Base-by-base conservation (phyloP, 2,888 invertebrate species). In the Cyrtodaria siliqua region DNA sequence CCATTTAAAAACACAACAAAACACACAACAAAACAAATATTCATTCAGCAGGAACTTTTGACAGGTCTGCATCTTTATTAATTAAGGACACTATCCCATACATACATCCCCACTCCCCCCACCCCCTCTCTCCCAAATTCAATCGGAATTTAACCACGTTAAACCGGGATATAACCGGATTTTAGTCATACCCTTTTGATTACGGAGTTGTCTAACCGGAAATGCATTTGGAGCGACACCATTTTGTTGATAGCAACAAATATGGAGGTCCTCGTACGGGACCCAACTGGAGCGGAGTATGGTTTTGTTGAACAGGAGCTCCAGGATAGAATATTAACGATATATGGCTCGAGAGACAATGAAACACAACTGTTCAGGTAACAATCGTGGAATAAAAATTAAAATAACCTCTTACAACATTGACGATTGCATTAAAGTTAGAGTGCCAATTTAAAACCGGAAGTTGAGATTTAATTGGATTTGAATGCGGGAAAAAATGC, bases 291-390 rank as follows among this genome's bases (percentile, higher is more conserved):
- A 40, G 68, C 67, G 24, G 86, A 85, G 59, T 87, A 86, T 68
- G 66, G 79, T 16, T 67, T 75, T 18, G 79, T 87, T 2, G 88
- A 89, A 64, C 84, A 82, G 40, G 88, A 86, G 47, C 79, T 89
- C 8, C 88, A 89, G 63, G 85, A 87, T 62, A 86, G 84, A 55
- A 84, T 88, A 57, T 70, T 88, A 24, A 82, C 82, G 23, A 74
- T 87, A 12, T 88, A 87, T 73, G 87, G 87, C 49, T 69, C 74
- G 2, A 77, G 67, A 23, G 85, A 85, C 18, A 82, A 79, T 74
- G 85, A 84, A 24, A 77, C 77, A 59, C 84, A 86, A 49, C 72
- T 89, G 72, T 87, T 87, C 67, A 84, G 89, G 89, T 89, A 71
- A 29, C 23, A 12, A 29, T 42, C 14, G n/a, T n/a, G n/a, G 8